Evolutionary conservation across 2,797 vertebrate species (phyloP).

Genomic region (Acipenser oxyrinchus): DNA sequence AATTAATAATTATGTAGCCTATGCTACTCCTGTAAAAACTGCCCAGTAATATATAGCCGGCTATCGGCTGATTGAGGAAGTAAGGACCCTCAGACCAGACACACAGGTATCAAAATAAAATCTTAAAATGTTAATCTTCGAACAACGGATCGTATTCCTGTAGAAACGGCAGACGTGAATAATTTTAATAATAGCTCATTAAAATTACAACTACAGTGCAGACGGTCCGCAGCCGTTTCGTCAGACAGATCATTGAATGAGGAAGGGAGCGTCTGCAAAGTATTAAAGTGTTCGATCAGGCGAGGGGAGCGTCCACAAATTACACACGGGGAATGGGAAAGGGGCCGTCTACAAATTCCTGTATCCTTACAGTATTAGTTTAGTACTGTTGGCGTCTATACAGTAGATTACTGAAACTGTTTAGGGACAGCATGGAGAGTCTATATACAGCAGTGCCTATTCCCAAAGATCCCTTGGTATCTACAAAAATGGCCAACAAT

Average conservation of each 20-base stretch:
- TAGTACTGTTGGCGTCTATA: too few species aligned
- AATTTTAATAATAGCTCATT: not conserved
- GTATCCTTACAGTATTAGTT: too few species aligned
- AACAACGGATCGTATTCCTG: not conserved
- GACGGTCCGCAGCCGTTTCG: constrained; percentile 27
- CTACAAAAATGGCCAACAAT: too few species aligned
- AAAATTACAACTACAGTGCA: constrained; percentile 18
- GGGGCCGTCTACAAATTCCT: too few species aligned
- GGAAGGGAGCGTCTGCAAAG: constrained; percentile 21
- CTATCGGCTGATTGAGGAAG: not conserved
- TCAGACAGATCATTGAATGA: constrained; percentile 21
- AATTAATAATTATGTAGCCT: not conserved
- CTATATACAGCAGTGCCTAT: too few species aligned
- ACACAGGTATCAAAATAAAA: not conserved
- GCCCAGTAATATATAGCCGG: not conserved
- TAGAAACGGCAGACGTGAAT: constrained; percentile 14
- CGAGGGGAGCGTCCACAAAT: constrained; percentile 20
- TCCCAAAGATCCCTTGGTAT: too few species aligned
- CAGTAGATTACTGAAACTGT: too few species aligned
- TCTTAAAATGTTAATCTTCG: not conserved
- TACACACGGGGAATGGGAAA: not conserved
- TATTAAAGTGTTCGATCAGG: not conserved
- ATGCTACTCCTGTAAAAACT: not conserved
- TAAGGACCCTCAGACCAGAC: not conserved
- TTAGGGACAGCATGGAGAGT: too few species aligned